Evolutionary conservation across 2,888 invertebrate species (phyloP), one percentile per base, ranked within the genome.

Genomic region (Itoplectis maculator): DNA sequence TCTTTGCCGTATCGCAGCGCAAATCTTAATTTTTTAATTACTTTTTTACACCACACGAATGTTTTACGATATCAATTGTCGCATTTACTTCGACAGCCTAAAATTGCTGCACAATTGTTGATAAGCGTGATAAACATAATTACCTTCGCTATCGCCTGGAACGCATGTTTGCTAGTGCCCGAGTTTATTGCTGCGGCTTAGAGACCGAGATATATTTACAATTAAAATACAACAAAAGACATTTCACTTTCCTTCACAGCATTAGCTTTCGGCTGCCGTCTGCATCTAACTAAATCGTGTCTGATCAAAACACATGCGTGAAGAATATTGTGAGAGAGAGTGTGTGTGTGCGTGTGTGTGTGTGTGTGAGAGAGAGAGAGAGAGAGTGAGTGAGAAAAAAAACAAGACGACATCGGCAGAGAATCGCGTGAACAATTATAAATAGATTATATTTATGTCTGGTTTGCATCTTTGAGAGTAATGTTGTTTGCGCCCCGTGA

Each of bases 371-470:
- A n/a, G n/a, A n/a, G n/a, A n/a, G n/a, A n/a, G n/a, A n/a, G n/a
- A n/a, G n/a, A n/a, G n/a, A n/a, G n/a, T n/a, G 54, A 54, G 18
- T 42, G 54, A 42, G 37, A 51, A 3, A 65, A 37, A 45, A 54
- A 20, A 70, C 56, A 13, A 61, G 40, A 63, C 51, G 42, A 66
- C 35, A 45, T 23, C n/a, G 37, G 49, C 35, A 37, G 73, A 42
- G 69, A 70, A 80, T 82, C 63, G 78, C 63, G 73, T 88, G 81
- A 86, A 86, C 84, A 87, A 88, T 85, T 87, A 88, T 88, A 73
- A 69, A 88, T 90, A 90, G 79, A 87, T 86, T 88, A 89, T 90
- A 90, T 87, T 88, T 90, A 89, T 90, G 89, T 89, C 89, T 91
- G 89, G 84, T 89, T 91, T 91, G 88, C 89, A 89, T 90, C 86